These are phyloP conservation scores for Oryctes rhinoceros DNA, from an alignment of 1,140 invertebrate species.

Conservation along the genomic window DNA sequence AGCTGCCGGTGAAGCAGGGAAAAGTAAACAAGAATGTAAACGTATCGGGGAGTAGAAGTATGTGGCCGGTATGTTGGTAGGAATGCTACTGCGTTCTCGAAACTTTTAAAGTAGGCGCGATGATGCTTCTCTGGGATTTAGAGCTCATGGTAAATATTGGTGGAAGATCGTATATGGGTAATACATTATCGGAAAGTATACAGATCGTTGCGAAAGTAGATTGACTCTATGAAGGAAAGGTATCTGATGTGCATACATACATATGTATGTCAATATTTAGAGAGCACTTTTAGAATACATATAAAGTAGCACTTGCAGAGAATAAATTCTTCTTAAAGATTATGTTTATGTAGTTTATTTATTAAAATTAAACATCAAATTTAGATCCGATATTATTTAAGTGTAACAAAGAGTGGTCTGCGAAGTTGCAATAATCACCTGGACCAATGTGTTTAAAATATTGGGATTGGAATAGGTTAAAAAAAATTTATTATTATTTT, in stretches of 20 bases:
- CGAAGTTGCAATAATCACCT: too few relatives aligned
- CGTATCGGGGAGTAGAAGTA: background rate
- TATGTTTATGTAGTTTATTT: too few relatives aligned
- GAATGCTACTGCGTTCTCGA: background rate
- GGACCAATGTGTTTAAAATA: too few relatives aligned
- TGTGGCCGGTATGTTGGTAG: background rate
- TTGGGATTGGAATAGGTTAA: too few relatives aligned
- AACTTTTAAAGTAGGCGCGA: background rate
- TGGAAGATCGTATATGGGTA: background rate
- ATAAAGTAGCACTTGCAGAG: too few relatives aligned
- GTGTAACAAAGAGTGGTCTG: too few relatives aligned
- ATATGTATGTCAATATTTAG: too few relatives aligned
- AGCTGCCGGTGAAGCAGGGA: background rate
- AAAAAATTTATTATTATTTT: too few relatives aligned
- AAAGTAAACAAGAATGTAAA: constrained; percentile 2
- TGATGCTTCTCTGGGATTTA: background rate
- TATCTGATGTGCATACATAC: background rate
- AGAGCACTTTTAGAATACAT: too few relatives aligned
- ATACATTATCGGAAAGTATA: background rate
- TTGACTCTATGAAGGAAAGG: background rate
- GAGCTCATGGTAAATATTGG: background rate
- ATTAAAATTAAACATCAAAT: too few relatives aligned
- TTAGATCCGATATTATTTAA: too few relatives aligned
- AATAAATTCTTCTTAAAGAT: too few relatives aligned
- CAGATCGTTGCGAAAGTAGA: background rate